Evolutionary conservation across 2,113 vertebrate genomes (phyloP), one percentile per base, ranked within the genome.

Genomic region (Cichladusa arquata): DNA sequence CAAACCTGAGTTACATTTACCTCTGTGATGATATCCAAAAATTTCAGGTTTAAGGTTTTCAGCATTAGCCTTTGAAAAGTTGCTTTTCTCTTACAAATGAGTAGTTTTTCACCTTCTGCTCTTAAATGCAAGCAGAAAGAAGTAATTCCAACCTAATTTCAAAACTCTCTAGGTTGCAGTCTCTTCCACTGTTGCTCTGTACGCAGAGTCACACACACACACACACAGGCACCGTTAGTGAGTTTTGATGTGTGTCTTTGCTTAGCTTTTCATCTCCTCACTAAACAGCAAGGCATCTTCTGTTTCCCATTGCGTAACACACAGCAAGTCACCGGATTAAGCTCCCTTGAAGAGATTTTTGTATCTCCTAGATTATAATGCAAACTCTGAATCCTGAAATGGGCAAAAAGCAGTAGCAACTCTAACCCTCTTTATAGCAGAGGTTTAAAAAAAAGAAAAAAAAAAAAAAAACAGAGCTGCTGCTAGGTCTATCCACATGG

Each of bases 241-340:
- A 97, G 95, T 97, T 97, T 92, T 85, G 89, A 86, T 84, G 86
- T 81, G 54, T 95, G 87, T 80, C 94, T 96, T 89, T 94, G 89
- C 95, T 92, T 87, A 77, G 94, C 87, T 97, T 95, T 93, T 97
- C 79, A 89, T 97, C 93, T 97, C 92, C 85, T 90, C 96, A 94
- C 72, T 86, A 92, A 97, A 97, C 81, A 93, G 96, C 81, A 92
- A 96, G 86, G 83, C 96, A 91, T 97, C 95, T 97, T 95, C 95
- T 91, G 90, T 81, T 93, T 95, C 92, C 96, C 96, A 96, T 98
- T 98, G 98, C 97, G 53, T 98, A 98, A 98, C 97, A 95, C 81
- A 87, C 78, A 97, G 92, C 88, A 96, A 96, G 95, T 95, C 89
- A 89, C 90, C 11, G 12, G 95, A 96, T 97, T 96, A 74, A 97